Evolutionary conservation across 1,140 invertebrate species (phyloP), one percentile per base, ranked within the genome.

Genomic region (Drosophila subobscura): DNA sequence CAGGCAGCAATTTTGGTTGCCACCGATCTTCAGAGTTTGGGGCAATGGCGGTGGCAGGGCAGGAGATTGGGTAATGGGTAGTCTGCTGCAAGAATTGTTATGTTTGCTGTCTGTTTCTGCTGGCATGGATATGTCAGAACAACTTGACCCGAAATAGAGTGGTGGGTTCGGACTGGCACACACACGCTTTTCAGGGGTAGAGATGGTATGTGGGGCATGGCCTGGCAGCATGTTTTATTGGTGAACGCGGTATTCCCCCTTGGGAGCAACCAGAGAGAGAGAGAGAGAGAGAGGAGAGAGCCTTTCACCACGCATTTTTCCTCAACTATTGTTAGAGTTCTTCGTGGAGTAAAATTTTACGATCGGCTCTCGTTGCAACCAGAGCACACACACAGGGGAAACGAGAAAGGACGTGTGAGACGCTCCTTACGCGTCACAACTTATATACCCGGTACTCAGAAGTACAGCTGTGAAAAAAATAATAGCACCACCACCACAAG

Each of bases 111-210:
- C n/a, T 61, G 57, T 61, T 58, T 33, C 44, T 54, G 63, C 45
- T 59, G 41, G 20, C 65, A 64, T 75, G 74, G 72, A 77, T 75
- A 60, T 72, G 51, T 75, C 66, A 65, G 70, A 64, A 65, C 58
- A 60, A 51, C 56, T 60, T 76, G 33, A 10, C 57, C 65, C 44
- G 54, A 64, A 63, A 50, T 45, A 56, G 16, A 20, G 16, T 20
- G 16, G 16, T 20, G 16, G 1, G 16, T 20, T 20, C 16, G 16
- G 16, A 1, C 16, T 20, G 16, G 16, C 12, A 41, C 29, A 49
- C 56, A 60, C 12, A 47, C 7, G 10, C 12, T 12, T 33, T 10
- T 8, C 33, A 37, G n/a, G 8, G 4, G 33, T 0, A 10, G 7
- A 12, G 33, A 37, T 37, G 33, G 3, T 37, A 37, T 37, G 12